Base-by-base conservation (phyloP, 2,797 vertebrate genomes). In the Sorex maritimensis region DNA sequence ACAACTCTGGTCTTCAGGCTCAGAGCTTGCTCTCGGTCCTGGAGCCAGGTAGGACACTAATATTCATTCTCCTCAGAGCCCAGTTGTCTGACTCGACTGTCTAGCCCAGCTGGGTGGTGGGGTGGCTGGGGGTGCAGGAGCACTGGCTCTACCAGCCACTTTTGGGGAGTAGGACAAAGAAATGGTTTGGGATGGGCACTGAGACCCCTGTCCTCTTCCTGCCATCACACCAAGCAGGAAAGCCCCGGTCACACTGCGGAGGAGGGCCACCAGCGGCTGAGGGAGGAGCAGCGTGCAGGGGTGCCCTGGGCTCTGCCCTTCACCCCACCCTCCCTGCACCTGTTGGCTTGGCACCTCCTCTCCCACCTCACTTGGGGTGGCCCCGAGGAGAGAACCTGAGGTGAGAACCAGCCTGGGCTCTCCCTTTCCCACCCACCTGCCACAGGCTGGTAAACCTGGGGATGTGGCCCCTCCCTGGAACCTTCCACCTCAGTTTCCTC, bases 401-500 rank as follows among this genome's bases (percentile, higher is more conserved):
- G 17, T 21, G 13, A 13, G 49, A 49, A 30, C 46, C 77, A 11
- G 58, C 44, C 75, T 81, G 55, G 34, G 72, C 38, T 44, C 26
- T 68, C 9, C 34, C 73, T 77, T 83, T 71, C 19, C 44, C 74
- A 38, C 26, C 1, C 1, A 46, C 63, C 58, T 79, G 24, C 52
- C 28, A 1, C 10, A 21, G 13, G 9, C 26, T 80, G 65, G 81
- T 69, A 41, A 75, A 81, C 21, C 28, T 61, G 12, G 46, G 67
- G 52, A 28, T 28, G 17, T 3, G 23, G 38, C 63, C 71, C 67
- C 38, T 91, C 67, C 86, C 91, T 81, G 10, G 86, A 92, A 86
- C 84, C 38, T 85, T 65, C 75, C 10, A 7, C 65, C 91, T 87
- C 19, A 0, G 71, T 84, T 88, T 88, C 85, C 26, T 73, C 67